phyloP scores from a whole-genome alignment of 2,797 vertebrate genomes.

The Falco peregrinus region DNA sequence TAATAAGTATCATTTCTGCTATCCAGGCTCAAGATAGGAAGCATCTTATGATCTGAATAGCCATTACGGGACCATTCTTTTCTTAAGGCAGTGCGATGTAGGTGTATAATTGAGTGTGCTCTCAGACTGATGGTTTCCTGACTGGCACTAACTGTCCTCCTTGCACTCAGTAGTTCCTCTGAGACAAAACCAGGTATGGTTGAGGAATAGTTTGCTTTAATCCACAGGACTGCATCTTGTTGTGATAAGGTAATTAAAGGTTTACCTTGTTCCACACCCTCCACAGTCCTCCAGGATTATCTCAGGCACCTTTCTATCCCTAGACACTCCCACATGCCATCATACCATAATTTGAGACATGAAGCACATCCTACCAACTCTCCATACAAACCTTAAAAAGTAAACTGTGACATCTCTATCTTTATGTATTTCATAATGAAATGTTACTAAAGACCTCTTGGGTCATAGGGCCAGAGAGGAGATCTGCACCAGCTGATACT shows the following conservation, averaged over 20 bases:
- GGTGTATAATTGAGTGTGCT: neutral
- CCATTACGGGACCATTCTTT: neutral
- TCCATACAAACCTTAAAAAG: neutral
- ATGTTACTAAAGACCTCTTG: neutral
- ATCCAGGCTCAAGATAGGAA: neutral
- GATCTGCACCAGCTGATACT: neutral
- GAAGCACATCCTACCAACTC: neutral
- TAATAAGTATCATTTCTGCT: neutral
- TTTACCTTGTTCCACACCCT: neutral
- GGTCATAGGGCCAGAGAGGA: neutral
- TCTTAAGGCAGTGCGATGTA: neutral
- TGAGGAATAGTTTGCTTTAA: neutral
- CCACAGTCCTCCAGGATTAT: neutral
- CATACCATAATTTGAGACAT: neutral
- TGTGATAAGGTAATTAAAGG: neutral
- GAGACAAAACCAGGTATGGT: neutral
- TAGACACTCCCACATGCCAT: neutral
- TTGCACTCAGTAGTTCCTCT: neutral
- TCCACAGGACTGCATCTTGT: neutral
- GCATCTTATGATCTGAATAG: neutral
- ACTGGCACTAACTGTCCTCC: neutral
- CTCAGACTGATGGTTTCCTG: neutral
- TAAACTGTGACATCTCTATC: neutral
- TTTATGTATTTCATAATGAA: neutral
- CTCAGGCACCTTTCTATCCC: neutral